Evolutionary conservation across 2,113 vertebrate species (phyloP).

Genomic region (Ptilorrhoa leucosticta): DNA sequence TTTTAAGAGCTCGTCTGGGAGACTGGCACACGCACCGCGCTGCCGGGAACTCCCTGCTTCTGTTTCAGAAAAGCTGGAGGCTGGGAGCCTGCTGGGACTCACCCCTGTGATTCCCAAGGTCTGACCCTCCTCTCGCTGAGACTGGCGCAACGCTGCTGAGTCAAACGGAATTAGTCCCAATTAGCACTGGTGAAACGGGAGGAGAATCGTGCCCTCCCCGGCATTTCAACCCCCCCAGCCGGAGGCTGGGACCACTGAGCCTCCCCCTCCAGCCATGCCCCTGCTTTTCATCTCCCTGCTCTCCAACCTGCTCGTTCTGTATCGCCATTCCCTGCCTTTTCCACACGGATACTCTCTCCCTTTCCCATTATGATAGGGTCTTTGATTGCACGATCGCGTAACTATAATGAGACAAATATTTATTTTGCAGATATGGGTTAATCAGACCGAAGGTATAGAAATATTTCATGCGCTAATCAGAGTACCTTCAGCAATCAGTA

Average conservation of each 20-base stretch:
- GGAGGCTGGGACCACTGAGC: not conserved
- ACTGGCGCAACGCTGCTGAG: not conserved
- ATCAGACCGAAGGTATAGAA: constrained; percentile 67
- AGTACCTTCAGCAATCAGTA: constrained; percentile 69
- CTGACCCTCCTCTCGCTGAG: constrained; percentile 41
- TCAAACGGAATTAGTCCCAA: constrained; percentile 18
- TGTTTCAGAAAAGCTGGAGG: constrained; percentile 46
- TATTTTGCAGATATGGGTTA: constrained; percentile 70
- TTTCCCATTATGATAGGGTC: constrained; percentile 39
- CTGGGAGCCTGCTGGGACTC: constrained; percentile 57
- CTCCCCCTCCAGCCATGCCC: not conserved
- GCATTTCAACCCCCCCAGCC: not conserved
- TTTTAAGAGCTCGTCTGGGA: constrained; percentile 59
- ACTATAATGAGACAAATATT: constrained; percentile 69
- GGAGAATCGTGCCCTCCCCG: not conserved
- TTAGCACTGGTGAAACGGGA: constrained; percentile 5
- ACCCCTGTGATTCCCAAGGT: constrained; percentile 56
- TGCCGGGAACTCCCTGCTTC: constrained; percentile 61
- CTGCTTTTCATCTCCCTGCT: not conserved
- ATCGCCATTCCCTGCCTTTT: constrained; percentile 9
- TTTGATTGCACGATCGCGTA: constrained; percentile 53
- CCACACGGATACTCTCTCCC: constrained; percentile 26
- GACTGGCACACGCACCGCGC: constrained; percentile 38
- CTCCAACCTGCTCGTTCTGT: not conserved
- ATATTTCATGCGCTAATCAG: constrained; percentile 65